Percentiles rank a stretch among this genome's conserved stretches.
Conservation (phyloP, 2,888 invertebrate genomes). For the Dugesia japonica region DNA sequence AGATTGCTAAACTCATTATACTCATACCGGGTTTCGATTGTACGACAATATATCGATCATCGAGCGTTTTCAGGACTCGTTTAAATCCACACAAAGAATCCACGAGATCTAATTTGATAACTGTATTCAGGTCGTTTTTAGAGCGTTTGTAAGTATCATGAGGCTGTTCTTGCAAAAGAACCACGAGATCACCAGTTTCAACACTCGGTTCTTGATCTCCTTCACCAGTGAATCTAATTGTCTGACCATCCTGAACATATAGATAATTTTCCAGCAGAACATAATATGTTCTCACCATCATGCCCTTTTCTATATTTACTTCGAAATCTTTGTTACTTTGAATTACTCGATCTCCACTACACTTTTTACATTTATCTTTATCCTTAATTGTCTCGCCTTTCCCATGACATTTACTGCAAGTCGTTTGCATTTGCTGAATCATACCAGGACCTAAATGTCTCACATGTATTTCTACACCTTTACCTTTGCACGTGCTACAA, state of each 20-base stretch:
- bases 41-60: slow-evolving; percentile 70
- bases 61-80: slow-evolving; percentile 70
- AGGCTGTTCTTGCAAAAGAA: slow-evolving; percentile 81
- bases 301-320: slow-evolving; percentile 76
- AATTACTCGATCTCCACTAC: slow-evolving; percentile 72
- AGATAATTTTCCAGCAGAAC: too few species aligned
- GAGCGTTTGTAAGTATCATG: slow-evolving; percentile 58
- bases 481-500: slow-evolving; percentile 71
- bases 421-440: slow-evolving; percentile 75
- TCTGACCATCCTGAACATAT: slow-evolving; percentile 65
- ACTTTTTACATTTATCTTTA: slow-evolving; percentile 80
- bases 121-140: slow-evolving; percentile 60
- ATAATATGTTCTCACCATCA: slow-evolving; percentile 49
- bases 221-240: slow-evolving; percentile 76
- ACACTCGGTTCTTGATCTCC: slow-evolving; percentile 87
- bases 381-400: slow-evolving; percentile 52
- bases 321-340: slow-evolving; percentile 79
- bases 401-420: slow-evolving; percentile 71
- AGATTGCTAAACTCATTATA: too few species aligned
- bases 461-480: slow-evolving; percentile 61
- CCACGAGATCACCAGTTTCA: slow-evolving; percentile 81
- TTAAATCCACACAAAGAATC: slow-evolving; percentile 90
- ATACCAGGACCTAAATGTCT: slow-evolving; percentile 63
- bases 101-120: slow-evolving; percentile 68
- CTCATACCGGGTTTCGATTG: slow-evolving; percentile 68